phyloP scores from a whole-genome alignment of 2,888 invertebrate genomes.

The Tricholauxania praeusta region DNA sequence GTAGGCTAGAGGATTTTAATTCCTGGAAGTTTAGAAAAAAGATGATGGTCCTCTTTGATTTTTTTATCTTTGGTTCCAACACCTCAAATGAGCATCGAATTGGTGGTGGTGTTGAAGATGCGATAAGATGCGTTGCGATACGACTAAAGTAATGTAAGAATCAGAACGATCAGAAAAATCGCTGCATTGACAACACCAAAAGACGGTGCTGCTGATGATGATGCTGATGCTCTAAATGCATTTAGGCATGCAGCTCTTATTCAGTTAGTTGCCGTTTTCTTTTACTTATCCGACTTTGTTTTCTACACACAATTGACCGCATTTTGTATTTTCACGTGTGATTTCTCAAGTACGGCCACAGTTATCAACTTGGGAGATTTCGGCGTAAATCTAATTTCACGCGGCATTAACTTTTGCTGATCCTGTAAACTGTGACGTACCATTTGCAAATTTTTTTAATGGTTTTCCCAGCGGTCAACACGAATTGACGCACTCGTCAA shows the following conservation, averaged over 20 bases:
- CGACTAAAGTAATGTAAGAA: not conserved
- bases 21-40: too few species aligned
- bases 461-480: conserved; percentile 40
- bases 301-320: conserved; percentile 32
- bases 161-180: not conserved
- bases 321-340: conserved; percentile 29
- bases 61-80: too few species aligned
- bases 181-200: not conserved
- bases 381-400: conserved; percentile 67
- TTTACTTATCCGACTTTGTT: too few species aligned
- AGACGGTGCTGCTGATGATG: not conserved
- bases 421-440: conserved; percentile 49
- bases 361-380: conserved; percentile 46
- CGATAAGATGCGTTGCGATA: too few species aligned
- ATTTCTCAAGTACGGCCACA: conserved; percentile 26
- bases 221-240: not conserved
- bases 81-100: conserved; percentile 15
- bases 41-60: too few species aligned
- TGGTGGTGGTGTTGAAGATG: not conserved
- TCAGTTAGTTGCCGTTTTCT: too few species aligned
- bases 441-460: conserved; percentile 48
- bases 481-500: not conserved
- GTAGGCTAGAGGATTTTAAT: not conserved
- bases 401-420: conserved; percentile 64
- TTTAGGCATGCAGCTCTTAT: conserved; percentile 5